These are phyloP conservation scores for Mastomys natalensis DNA, from an alignment of 2,113 vertebrate species.

Conservation along the genomic window DNA sequence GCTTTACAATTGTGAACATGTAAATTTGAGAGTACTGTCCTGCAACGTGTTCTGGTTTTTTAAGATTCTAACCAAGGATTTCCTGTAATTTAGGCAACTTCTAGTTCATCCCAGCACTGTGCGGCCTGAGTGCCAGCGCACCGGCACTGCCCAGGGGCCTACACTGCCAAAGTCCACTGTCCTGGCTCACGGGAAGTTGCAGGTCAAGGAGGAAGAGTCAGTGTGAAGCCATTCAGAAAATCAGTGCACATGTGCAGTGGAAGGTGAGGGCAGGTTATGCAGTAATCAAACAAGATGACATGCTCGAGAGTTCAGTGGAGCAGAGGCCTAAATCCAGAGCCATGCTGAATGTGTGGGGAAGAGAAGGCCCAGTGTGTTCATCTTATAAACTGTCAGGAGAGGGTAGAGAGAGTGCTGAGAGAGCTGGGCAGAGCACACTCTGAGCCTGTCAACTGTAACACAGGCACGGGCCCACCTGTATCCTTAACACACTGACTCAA, in stretches of 20 bases:
- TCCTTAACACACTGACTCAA: background rate
- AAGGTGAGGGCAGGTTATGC: background rate
- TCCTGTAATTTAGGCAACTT: background rate
- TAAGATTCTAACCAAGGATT: background rate
- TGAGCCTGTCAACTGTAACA: background rate
- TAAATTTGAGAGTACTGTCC: background rate
- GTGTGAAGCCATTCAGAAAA: background rate
- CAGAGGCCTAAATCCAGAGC: background rate
- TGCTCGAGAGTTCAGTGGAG: background rate
- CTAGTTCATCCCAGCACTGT: background rate
- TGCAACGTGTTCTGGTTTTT: background rate
- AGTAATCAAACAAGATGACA: background rate
- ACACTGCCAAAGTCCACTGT: background rate
- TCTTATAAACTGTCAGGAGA: background rate
- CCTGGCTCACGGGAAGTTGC: no score
- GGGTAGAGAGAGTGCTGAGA: background rate
- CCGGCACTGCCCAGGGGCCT: background rate
- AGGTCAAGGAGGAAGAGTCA: background rate
- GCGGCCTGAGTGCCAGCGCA: background rate
- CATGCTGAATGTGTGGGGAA: background rate
- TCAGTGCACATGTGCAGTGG: background rate
- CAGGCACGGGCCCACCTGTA: background rate
- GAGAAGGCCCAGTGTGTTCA: background rate
- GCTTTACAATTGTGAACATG: conserved; percentile 19
- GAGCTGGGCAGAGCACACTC: background rate